Evolutionary conservation across 2,113 vertebrate genomes (phyloP).

Genomic region (Elachura formosa): DNA sequence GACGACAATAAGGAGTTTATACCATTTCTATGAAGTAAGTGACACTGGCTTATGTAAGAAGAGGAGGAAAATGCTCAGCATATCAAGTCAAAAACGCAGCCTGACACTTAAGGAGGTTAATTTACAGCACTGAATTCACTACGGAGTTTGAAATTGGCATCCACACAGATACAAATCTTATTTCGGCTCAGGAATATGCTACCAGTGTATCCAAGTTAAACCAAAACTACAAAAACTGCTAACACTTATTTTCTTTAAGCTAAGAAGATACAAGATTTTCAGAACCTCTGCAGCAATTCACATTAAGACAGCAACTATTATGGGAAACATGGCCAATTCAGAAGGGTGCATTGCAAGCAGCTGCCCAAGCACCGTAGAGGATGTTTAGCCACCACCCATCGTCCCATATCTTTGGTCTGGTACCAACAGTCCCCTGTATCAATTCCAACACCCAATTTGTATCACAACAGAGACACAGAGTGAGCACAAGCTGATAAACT

Average conservation of each 20-base stretch:
- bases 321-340: not conserved
- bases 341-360: not conserved
- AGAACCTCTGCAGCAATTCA: not conserved
- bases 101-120: not conserved
- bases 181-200: not conserved
- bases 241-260: not conserved
- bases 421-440: not conserved
- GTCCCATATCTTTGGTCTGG: not conserved
- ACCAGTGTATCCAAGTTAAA: not conserved
- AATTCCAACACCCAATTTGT: not conserved
- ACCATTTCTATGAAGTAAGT: not conserved
- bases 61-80: not conserved
- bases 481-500: not conserved
- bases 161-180: not conserved
- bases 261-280: not conserved
- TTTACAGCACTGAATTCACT: not conserved
- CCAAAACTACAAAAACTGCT: not conserved
- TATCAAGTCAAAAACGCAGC: not conserved
- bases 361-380: not conserved
- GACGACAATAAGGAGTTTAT: not conserved
- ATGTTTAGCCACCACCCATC: not conserved
- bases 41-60: not conserved
- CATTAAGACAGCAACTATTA: not conserved
- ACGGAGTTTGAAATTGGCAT: not conserved
- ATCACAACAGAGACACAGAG: not conserved